Percentiles rank a stretch among this genome's conserved stretches.
phyloP scores from a whole-genome alignment of 2,797 vertebrate genomes.

The Sciaenops ocellatus region DNA sequence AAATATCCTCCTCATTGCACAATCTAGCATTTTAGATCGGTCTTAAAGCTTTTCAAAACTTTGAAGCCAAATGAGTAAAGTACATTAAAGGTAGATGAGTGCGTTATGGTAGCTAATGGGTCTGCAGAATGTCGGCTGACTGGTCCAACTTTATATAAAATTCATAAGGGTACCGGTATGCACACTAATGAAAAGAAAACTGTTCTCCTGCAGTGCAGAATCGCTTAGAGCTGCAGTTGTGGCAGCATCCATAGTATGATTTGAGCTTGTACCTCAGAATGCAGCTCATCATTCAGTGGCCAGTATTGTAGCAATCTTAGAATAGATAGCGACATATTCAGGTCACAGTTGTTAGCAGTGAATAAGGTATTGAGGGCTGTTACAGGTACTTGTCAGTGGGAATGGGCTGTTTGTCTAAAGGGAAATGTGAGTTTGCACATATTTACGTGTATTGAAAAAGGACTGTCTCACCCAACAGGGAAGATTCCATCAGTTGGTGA shows the following conservation, averaged over 20 bases:
- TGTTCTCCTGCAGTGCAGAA: constrained; percentile 24
- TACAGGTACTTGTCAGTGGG: constrained; percentile 46
- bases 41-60: background rate
- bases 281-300: constrained; percentile 61
- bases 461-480: constrained; percentile 19
- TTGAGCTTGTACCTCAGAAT: constrained; percentile 43
- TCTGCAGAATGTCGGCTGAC: constrained; percentile 4
- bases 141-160: constrained; percentile 17
- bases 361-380: constrained; percentile 52
- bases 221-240: constrained; percentile 51
- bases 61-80: constrained; percentile 1
- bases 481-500: constrained; percentile 52
- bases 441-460: constrained; percentile 21
- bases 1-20: background rate
- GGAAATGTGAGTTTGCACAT: constrained; percentile 40
- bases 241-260: constrained; percentile 33
- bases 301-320: constrained; percentile 42
- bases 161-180: constrained; percentile 11
- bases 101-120: constrained; percentile 7
- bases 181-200: constrained; percentile 47
- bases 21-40: background rate
- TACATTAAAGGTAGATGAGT: background rate
- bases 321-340: constrained; percentile 72
- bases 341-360: constrained; percentile 69
- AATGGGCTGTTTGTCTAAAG: constrained; percentile 50